Conservation (phyloP, 37 sponge, comb jelly and placozoan genomes). For the Aplysina aerophoba region DNA sequence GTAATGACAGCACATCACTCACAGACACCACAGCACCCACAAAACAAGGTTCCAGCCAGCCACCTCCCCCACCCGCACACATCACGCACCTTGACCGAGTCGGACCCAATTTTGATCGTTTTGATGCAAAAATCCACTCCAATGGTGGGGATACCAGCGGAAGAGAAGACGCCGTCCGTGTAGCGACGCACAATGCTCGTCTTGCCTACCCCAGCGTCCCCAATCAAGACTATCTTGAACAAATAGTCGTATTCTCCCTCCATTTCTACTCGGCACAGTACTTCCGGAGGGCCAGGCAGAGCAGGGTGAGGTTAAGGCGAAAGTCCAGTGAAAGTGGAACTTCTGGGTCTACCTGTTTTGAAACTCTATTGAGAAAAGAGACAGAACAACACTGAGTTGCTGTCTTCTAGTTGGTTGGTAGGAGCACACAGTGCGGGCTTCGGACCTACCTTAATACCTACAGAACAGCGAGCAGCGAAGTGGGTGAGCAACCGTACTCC, state of each 20-base stretch:
- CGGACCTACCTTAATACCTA: no score
- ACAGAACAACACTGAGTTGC: no score
- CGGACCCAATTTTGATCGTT: slow-evolving; percentile 76
- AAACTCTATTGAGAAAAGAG: no score
- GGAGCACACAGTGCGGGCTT: no score
- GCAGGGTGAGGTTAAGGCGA: no score
- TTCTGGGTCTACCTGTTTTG: no score
- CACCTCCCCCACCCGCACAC: not conserved
- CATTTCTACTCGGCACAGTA: slow-evolving; percentile 22
- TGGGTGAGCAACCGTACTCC: no score
- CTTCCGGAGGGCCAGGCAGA: no score
- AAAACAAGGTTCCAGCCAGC: not conserved
- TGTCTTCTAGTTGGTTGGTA: no score
- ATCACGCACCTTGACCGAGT: slow-evolving; percentile 79
- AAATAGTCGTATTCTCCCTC: slow-evolving; percentile 79
- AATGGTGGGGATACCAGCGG: slow-evolving; percentile 86
- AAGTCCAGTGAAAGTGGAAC: no score
- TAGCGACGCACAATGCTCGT: slow-evolving; percentile 75
- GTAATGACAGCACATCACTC: no score
- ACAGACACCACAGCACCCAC: not conserved
- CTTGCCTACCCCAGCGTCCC: slow-evolving; percentile 83
- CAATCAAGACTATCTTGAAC: slow-evolving; percentile 78
- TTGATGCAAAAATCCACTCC: slow-evolving; percentile 92
- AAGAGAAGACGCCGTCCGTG: slow-evolving; percentile 69
- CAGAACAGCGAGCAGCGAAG: no score